A percentile compares a stretch with the other conserved stretches of the same genome.
phyloP scores from a whole-genome alignment of 2,797 vertebrate genomes.

The Micrastur ruficollis region DNA sequence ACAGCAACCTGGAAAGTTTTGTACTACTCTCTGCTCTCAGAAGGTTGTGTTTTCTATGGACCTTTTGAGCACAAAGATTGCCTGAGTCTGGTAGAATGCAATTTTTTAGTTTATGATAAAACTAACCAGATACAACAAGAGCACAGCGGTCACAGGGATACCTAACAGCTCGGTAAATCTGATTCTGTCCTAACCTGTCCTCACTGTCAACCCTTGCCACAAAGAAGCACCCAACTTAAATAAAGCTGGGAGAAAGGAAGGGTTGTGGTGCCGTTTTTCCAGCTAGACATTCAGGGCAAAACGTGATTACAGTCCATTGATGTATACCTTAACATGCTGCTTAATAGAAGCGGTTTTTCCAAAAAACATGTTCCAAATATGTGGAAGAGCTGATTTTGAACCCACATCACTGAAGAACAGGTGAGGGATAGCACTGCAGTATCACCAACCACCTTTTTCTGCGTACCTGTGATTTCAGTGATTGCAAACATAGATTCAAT shows the following conservation, averaged over 20 bases:
- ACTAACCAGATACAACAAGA: neutral
- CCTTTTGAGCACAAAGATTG: neutral
- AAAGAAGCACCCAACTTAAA: neutral
- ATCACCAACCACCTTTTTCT: neutral
- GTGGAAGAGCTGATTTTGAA: neutral
- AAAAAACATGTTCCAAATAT: neutral
- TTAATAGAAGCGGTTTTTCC: neutral
- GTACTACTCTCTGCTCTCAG: fast-evolving
- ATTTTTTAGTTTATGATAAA: neutral
- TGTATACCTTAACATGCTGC: neutral
- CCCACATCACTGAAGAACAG: fast-evolving
- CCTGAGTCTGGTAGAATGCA: neutral
- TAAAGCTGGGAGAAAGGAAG: neutral
- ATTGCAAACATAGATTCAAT: neutral
- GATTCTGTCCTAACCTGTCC: neutral
- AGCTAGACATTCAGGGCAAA: neutral
- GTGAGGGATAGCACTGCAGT: neutral
- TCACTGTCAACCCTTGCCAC: neutral
- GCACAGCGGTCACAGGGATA: neutral
- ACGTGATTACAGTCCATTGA: neutral
- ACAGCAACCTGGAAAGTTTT: neutral
- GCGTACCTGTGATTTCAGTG: neutral
- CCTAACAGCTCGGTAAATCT: neutral
- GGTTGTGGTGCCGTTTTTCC: neutral
- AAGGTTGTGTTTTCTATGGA: neutral